These are phyloP conservation scores for Eupeodes latifasciatus DNA, from an alignment of 2,888 invertebrate genomes.

Conservation along the genomic window DNA sequence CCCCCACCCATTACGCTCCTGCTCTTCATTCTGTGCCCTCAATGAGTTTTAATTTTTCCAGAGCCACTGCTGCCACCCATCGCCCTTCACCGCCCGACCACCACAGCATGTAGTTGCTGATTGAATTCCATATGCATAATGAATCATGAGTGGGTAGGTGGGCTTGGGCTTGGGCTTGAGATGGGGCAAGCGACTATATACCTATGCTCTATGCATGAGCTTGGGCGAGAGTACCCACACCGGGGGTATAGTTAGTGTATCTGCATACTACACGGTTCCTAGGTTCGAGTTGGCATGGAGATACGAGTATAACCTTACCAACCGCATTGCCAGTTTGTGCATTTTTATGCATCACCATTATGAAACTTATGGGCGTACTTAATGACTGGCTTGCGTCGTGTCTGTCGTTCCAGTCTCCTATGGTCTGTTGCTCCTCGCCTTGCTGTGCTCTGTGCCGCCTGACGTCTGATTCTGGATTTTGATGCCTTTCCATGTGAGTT, in stretches of 20 bases:
- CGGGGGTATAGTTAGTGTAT: slow-evolving; percentile 35
- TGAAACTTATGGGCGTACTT: slow-evolving; percentile 77
- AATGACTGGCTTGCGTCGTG: slow-evolving; percentile 76
- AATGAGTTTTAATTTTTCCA: slow-evolving; percentile 75
- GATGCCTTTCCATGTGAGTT: slow-evolving; percentile 58
- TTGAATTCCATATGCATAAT: slow-evolving; percentile 76
- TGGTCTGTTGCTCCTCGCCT: slow-evolving; percentile 17
- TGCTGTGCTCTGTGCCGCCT: slow-evolving; percentile 25
- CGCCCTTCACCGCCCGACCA: slow-evolving; percentile 39
- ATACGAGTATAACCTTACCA: slow-evolving; percentile 57
- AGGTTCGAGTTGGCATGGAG: slow-evolving; percentile 56
- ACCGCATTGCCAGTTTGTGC: slow-evolving; percentile 74
- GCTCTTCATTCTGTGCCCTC: slow-evolving; percentile 75
- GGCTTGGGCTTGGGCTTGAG: slow-evolving; percentile 23
- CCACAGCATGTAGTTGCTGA: slow-evolving; percentile 71
- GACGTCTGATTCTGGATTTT: slow-evolving; percentile 18
- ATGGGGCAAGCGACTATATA: not conserved
- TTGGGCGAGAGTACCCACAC: not conserved
- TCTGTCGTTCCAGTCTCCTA: slow-evolving; percentile 36
- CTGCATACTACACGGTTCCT: slow-evolving; percentile 50
- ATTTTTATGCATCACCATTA: slow-evolving; percentile 76
- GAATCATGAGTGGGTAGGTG: slow-evolving; percentile 70
- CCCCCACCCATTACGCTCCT: slow-evolving; percentile 25
- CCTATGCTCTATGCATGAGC: slow-evolving; percentile 1
- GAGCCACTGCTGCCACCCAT: slow-evolving; percentile 30